A percentile compares a stretch with the other conserved stretches of the same genome.
Evolutionary conservation across 1,140 invertebrate species (phyloP).

Genomic region (Macrotrachela quadricornifera): DNA sequence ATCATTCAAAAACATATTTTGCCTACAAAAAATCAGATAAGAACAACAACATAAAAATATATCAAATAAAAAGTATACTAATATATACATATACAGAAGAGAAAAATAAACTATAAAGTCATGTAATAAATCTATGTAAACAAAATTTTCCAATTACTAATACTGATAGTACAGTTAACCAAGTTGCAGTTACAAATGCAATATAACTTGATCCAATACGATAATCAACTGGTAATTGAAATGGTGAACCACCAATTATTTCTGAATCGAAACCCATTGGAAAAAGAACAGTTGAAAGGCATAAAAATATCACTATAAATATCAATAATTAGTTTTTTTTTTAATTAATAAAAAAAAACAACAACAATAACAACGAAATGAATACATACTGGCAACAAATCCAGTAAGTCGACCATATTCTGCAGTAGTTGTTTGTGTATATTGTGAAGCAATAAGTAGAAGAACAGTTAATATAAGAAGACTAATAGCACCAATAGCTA

Average conservation of each 20-base stretch:
- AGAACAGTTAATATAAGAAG: too few relatives aligned
- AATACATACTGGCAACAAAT: too few relatives aligned
- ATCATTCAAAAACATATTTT: too few relatives aligned
- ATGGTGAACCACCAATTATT: conserved; percentile 79
- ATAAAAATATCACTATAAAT: conserved; percentile 78
- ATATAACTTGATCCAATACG: conserved; percentile 88
- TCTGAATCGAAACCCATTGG: conserved; percentile 82
- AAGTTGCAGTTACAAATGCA: conserved; percentile 71
- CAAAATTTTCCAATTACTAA: conserved; percentile 92
- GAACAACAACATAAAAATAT: too few relatives aligned
- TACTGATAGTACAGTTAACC: conserved; percentile 86
- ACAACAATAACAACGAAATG: background rate
- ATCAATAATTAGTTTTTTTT: too few relatives aligned
- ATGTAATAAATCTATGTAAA: conserved; percentile 44
- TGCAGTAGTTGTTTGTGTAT: too few relatives aligned
- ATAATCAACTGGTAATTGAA: conserved; percentile 77
- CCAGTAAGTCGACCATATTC: too few relatives aligned
- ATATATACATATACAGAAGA: too few relatives aligned
- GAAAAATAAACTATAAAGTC: conserved; percentile 4
- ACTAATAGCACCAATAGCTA: too few relatives aligned
- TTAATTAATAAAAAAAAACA: conserved; percentile 15
- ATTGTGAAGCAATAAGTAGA: too few relatives aligned
- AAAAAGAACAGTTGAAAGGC: conserved; percentile 76
- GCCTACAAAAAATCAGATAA: too few relatives aligned
- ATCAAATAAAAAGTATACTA: too few relatives aligned